Conservation (phyloP, 2,888 invertebrate species). For the Tolmerus cingulatus region DNA sequence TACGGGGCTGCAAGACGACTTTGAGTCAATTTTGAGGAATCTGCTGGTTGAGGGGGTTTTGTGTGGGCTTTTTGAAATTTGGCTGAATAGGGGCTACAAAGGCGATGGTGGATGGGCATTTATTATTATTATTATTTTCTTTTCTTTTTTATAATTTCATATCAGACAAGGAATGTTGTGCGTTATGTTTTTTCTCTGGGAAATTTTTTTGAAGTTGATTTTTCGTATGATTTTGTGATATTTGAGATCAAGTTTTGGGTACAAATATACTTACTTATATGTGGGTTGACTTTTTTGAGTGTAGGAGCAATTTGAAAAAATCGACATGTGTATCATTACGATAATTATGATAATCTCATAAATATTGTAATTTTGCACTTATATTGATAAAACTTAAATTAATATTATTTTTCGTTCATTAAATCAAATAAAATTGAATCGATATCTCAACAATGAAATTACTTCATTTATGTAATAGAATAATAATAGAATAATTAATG, state of each 20-base stretch:
- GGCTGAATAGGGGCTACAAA: conserved; percentile 19
- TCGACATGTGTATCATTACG: too few species aligned
- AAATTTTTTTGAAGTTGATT: not conserved
- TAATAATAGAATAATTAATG: too few species aligned
- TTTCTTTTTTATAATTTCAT: not conserved
- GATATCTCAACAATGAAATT: too few species aligned
- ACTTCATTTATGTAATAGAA: too few species aligned
- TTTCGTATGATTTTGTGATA: not conserved
- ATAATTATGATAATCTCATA: too few species aligned
- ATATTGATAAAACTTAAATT: too few species aligned
- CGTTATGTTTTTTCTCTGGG: not conserved
- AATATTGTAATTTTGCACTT: too few species aligned
- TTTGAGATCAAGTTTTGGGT: not conserved
- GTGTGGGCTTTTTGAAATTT: conserved; percentile 37
- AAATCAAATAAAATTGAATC: too few species aligned
- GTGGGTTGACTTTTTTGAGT: not conserved
- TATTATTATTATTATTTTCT: not conserved
- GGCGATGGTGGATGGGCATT: not conserved
- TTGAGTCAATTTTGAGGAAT: conserved; percentile 34
- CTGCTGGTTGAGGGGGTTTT: conserved; percentile 30
- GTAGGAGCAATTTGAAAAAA: too few species aligned
- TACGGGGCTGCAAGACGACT: not conserved
- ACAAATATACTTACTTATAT: not conserved
- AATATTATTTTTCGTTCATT: too few species aligned
- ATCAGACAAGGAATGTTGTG: not conserved